Evolutionary conservation across 2,113 vertebrate species (phyloP), one percentile per base, ranked within the genome.

Genomic region (Sturnus vulgaris): DNA sequence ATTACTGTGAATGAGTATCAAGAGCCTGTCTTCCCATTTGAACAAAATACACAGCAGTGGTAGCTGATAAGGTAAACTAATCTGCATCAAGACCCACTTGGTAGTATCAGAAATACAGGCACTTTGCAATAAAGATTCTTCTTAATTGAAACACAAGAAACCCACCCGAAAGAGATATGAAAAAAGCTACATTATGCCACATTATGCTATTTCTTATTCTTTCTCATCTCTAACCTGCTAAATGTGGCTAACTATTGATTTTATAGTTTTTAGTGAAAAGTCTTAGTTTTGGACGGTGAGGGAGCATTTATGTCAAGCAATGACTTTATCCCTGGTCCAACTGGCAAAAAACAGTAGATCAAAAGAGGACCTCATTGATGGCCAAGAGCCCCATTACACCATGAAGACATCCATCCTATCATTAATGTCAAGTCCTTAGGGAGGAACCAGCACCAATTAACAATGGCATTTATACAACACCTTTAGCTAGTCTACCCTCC

Each of bases 391-490:
- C 33, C 37, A 55, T 21, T 39, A 77, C 16, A 56, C 37, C 22
- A 35, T 42, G 52, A 88, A 86, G 20, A 59, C 27, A 59, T 77
- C 31, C 37, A 37, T 69, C 33, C 21, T 22, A 15, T 39, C 9
- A 1, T 2, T 64, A 63, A 91, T 1, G 1, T 63, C 0, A 1
- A 39, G 39, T 66, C 70, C 61, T 72, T 23, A 27, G 28, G 55
- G n/a, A 87, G 18, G 16, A 70, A 82, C 44, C 18, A n/a, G 16
- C 52, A 65, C 46, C 56, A 69, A 37, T 52, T 79, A 95, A 50
- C 4, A 0, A 82, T 57, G 56, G 15, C 37, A 33, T 55, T 44
- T 65, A 33, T 60, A 52, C 55, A 80, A 63, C 27, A 24, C 30
- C 52, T 91, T 15, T 22, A 86, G 50, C 19, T 28, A 22, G 15